These are phyloP conservation scores for Callopanchax toddi DNA, from an alignment of 2,113 vertebrate genomes.

Conservation along the genomic window DNA sequence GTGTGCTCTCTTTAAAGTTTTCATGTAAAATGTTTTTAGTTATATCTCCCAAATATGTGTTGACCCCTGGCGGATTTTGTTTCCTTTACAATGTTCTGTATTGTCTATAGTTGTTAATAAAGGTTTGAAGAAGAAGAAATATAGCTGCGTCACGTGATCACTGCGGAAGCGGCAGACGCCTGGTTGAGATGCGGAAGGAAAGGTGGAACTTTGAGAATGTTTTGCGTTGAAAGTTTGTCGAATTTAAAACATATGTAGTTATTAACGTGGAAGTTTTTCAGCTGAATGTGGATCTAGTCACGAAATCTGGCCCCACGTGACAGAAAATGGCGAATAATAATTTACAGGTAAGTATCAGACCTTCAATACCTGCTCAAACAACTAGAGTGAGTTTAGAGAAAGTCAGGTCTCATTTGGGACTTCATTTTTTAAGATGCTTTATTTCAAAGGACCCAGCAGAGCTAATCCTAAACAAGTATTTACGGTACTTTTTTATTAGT, in stretches of 20 bases:
- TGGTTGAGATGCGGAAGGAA: conserved; percentile 54
- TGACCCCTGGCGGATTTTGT: too few relatives aligned
- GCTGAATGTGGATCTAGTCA: background rate
- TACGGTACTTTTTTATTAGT: too few relatives aligned
- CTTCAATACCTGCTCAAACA: background rate
- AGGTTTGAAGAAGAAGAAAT: too few relatives aligned
- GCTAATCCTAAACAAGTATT: too few relatives aligned
- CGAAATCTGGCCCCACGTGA: background rate
- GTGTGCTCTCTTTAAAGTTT: too few relatives aligned
- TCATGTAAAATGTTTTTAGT: too few relatives aligned
- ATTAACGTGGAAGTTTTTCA: background rate
- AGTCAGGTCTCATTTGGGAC: too few relatives aligned
- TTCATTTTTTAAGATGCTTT: too few relatives aligned
- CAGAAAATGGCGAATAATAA: conserved; percentile 56
- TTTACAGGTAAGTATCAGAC: conserved; percentile 73
- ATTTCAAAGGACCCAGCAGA: too few relatives aligned
- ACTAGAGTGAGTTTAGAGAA: background rate
- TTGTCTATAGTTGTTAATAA: too few relatives aligned
- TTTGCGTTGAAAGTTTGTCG: background rate
- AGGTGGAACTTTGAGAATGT: conserved; percentile 18
- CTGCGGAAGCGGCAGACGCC: conserved; percentile 57
- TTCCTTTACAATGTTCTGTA: too few relatives aligned
- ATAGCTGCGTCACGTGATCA: conserved; percentile 39
- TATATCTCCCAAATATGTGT: too few relatives aligned
- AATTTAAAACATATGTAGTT: background rate